Evolutionary conservation across 2,113 vertebrate species (phyloP).

Genomic region (Sinocyclocheilus grahami): DNA sequence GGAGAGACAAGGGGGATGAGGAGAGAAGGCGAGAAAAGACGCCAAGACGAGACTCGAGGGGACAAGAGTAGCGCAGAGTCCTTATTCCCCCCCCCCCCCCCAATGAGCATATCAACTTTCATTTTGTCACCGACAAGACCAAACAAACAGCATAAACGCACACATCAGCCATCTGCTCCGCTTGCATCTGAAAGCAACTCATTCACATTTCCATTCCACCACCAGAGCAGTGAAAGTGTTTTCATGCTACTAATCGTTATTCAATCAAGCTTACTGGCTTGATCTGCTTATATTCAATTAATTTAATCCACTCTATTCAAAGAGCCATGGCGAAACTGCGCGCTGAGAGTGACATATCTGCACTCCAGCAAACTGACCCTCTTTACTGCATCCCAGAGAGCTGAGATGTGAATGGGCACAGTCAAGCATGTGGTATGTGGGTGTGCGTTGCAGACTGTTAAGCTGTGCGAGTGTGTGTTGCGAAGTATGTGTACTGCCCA

Average conservation of each 20-base stretch:
- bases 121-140: neutral
- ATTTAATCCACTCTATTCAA: slow-evolving; percentile 51
- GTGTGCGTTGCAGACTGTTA: slow-evolving; percentile 24
- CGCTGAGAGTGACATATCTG: slow-evolving; percentile 26
- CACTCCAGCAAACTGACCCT: slow-evolving; percentile 9
- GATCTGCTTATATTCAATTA: slow-evolving; percentile 60
- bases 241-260: slow-evolving; percentile 43
- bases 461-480: slow-evolving; percentile 18
- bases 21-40: neutral
- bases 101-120: slow-evolving; percentile 31
- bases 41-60: neutral
- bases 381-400: neutral
- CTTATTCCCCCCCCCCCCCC: neutral
- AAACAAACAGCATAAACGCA: neutral
- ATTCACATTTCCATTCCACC: slow-evolving; percentile 19
- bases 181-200: slow-evolving; percentile 1
- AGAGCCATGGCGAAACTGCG: slow-evolving; percentile 21
- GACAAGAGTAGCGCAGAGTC: neutral
- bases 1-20: neutral
- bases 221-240: slow-evolving; percentile 34
- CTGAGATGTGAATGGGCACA: slow-evolving; percentile 1
- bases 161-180: slow-evolving; percentile 38
- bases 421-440: slow-evolving; percentile 26
- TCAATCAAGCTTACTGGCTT: slow-evolving; percentile 50
- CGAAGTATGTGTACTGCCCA: slow-evolving; percentile 22